Evolutionary conservation across 2,113 vertebrate species (phyloP), one percentile per base, ranked within the genome.

Genomic region (Empidonax traillii): DNA sequence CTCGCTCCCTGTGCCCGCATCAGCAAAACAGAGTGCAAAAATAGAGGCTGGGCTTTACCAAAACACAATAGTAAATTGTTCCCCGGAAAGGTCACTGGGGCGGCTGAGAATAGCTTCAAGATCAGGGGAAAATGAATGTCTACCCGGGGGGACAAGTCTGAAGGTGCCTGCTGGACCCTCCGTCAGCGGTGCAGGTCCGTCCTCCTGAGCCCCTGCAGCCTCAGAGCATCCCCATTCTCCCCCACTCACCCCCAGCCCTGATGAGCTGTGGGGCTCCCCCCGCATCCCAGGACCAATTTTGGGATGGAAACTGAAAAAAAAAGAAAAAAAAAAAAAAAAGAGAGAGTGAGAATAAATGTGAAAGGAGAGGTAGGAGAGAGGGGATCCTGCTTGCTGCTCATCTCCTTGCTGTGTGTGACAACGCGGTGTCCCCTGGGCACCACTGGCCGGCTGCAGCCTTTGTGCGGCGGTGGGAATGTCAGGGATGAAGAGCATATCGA

Each of bases 21-120:
- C 96, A 97, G 96, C 96, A 97, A 96, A 97, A 96, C 94, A 93
- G 96, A 96, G 96, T 93, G 96, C 92, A 97, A 97, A 97, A 95
- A 97, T 97, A 97, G 96, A 96, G 96, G 76, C 93, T 1, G 46
- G 93, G 86, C 92, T 96, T 96, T 92, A 90, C 96, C 90, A 94
- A 92, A 94, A 87, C 88, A 97, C 96, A 97, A 97, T 97, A 61
- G 94, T 72, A 96, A 85, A 97, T 97, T 97, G 96, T 97, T 97
- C 96, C 96, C 90, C 53, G 16, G 96, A 97, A 97, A 97, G 96
- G 96, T 97, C 96, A 97, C 44, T 14, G 5, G 76, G 73, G 69
- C 28, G 27, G 81, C 88, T 76, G 62, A 92, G 90, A 97, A 96
- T 94, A 97, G 68, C 61, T 92, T 46, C 3, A 0, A 77, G 86